These are phyloP conservation scores for Leptocoma aspasia DNA, from an alignment of 2,113 vertebrate species.

Conservation along the genomic window DNA sequence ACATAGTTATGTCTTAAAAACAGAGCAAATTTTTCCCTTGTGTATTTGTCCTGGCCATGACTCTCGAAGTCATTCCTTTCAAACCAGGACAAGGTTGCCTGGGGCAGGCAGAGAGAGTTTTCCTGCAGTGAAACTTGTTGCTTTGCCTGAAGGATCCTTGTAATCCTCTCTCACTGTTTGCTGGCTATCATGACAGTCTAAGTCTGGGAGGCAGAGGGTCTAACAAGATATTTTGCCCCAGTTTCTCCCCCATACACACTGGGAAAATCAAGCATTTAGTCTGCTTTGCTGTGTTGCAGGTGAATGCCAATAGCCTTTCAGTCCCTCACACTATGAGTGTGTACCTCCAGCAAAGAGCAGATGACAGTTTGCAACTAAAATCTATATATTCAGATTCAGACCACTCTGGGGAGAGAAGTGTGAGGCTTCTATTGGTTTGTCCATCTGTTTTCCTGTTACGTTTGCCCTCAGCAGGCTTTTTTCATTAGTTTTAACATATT, in stretches of 20 bases:
- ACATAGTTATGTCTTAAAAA: neutral
- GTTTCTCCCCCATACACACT: too few species aligned
- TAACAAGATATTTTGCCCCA: neutral
- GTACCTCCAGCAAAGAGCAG: neutral
- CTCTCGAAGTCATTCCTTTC: neutral
- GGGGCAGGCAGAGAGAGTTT: neutral
- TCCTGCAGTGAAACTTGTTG: neutral
- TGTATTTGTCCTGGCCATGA: neutral
- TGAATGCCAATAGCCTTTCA: neutral
- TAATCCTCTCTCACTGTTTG: neutral
- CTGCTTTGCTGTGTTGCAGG: neutral
- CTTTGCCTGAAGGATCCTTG: neutral
- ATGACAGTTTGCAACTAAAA: neutral
- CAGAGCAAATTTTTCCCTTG: neutral
- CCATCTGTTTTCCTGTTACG: neutral
- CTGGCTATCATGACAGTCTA: neutral
- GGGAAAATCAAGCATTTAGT: neutral
- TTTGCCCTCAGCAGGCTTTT: neutral
- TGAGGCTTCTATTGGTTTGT: neutral
- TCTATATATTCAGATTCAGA: neutral
- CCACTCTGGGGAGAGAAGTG: neutral
- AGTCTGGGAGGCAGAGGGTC: neutral
- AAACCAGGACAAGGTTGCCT: neutral
- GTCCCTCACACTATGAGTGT: fast-evolving
- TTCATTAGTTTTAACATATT: neutral